Base-by-base conservation (phyloP, 2,797 vertebrate species). In the Sebastes hubbsi region DNA sequence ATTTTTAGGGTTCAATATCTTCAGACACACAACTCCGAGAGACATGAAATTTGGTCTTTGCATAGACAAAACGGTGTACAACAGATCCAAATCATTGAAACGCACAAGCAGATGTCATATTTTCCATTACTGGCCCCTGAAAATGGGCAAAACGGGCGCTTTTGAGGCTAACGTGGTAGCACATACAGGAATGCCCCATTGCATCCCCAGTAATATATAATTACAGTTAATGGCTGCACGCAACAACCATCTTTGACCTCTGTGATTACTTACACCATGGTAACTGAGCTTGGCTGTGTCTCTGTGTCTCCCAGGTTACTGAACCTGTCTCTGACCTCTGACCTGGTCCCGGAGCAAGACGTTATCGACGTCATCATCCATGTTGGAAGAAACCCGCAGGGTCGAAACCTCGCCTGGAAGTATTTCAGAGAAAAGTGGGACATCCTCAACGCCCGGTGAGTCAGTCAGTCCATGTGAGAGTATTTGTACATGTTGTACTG, bases 361-460 rank as follows among this genome's bases (percentile, higher is more conserved):
- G 97, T 98, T 72, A 98, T 99, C 67, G 98, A 99, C 86, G 97
- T 99, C 73, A 98, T 99, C 92, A 98, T 99, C 87, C 97, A 99
- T 0, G 98, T 99, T 25, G 97, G 97, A 77, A 94, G 97, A 83
- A 99, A 99, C 93, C 97, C 98, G 36, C 97, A 97, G 77, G 98
- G 98, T 61, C 95, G 98, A 36, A 97, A 97, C 89, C 96, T 99
- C 82, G 98, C 98, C 78, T 99, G 98, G 98, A 97, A 96, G 62
- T 99, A 98, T 94, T 99, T 99, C 95, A 95, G 97, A 83, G 98
- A 99, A 82, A 99, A 99, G 93, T 99, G 98, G 98, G 97, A 98
- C 88, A 91, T 98, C 92, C 84, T 99, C 63, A 99, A 99, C 88
- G 95, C 97, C 24, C 98, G 98, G 98, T 99, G 96, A 89, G 67